Conservation (phyloP, 2,888 invertebrate genomes). For the Molorchus minor region DNA sequence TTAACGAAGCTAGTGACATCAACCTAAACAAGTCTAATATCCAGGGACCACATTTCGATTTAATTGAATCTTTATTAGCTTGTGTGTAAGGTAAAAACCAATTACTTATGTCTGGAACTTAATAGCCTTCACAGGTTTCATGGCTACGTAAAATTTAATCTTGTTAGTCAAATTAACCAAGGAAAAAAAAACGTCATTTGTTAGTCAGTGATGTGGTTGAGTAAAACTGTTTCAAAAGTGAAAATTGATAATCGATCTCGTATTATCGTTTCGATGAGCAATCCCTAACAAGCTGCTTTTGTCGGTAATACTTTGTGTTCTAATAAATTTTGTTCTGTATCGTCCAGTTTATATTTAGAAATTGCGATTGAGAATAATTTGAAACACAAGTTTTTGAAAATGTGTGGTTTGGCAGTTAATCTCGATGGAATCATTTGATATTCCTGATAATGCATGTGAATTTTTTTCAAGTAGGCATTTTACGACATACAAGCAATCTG, state of each 20-base stretch:
- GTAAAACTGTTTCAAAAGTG: conserved; percentile 50
- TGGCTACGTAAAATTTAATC: conserved; percentile 47
- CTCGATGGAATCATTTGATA: too few relatives aligned
- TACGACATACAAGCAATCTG: too few relatives aligned
- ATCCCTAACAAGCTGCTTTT: conserved; percentile 81
- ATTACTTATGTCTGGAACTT: conserved; percentile 42
- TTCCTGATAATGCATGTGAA: too few relatives aligned
- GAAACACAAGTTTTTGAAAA: too few relatives aligned
- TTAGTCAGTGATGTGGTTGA: conserved; percentile 54
- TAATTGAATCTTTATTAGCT: conserved; percentile 29
- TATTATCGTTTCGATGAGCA: conserved; percentile 73
- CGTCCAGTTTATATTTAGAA: too few relatives aligned
- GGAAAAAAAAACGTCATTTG: conserved; percentile 9
- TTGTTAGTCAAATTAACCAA: conserved; percentile 35
- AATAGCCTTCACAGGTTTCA: conserved; percentile 50
- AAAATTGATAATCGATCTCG: conserved; percentile 50
- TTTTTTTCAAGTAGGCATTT: too few relatives aligned
- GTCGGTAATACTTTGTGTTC: conserved; percentile 67
- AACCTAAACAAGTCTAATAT: background rate
- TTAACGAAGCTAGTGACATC: background rate
- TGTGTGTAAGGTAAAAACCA: conserved; percentile 36
- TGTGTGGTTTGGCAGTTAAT: too few relatives aligned
- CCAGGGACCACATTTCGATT: conserved; percentile 4
- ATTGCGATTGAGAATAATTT: too few relatives aligned
- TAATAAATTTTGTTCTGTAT: background rate